Percentiles rank a stretch among this genome's conserved stretches.
Conservation (phyloP, 2,888 invertebrate species). For the Lasioglossum leucozonium region DNA sequence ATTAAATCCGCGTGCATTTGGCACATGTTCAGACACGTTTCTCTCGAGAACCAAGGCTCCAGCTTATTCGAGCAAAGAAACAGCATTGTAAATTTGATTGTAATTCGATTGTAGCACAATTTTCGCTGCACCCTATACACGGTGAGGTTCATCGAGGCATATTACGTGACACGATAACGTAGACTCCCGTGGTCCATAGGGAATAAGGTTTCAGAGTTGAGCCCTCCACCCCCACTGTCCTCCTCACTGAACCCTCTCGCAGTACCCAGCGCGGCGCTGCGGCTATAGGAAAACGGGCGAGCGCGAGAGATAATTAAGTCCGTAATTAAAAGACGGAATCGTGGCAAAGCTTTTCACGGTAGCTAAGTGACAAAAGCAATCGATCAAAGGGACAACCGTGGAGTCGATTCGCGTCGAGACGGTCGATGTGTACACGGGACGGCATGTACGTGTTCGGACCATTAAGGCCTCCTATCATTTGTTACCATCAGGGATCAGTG, state of each 20-base stretch:
- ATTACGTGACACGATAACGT: conserved; percentile 55
- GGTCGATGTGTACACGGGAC: conserved; percentile 46
- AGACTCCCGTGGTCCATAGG: conserved; percentile 62
- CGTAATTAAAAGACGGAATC: conserved; percentile 78
- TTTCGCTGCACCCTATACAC: background rate
- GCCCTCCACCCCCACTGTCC: conserved; percentile 15
- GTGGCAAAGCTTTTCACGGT: conserved; percentile 74
- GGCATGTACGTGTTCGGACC: conserved; percentile 70
- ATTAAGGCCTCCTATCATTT: conserved; percentile 82
- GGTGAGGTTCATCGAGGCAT: conserved; percentile 46
- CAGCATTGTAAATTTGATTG: background rate
- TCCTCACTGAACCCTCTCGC: background rate
- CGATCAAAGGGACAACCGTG: conserved; percentile 80
- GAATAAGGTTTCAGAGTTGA: conserved; percentile 76
- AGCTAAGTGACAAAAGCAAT: conserved; percentile 83
- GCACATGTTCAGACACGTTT: background rate
- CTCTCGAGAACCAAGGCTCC: background rate
- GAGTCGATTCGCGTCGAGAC: conserved; percentile 71
- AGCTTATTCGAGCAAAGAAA: background rate
- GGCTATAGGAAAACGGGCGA: conserved; percentile 56
- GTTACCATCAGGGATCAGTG: conserved; percentile 78
- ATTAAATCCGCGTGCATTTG: too few species aligned
- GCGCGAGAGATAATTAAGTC: conserved; percentile 74
- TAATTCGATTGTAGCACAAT: background rate
- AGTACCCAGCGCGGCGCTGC: conserved; percentile 1